Evolutionary conservation across 2,888 invertebrate species (phyloP), one percentile per base, ranked within the genome.

Genomic region (Dolichopus griseipennis): DNA sequence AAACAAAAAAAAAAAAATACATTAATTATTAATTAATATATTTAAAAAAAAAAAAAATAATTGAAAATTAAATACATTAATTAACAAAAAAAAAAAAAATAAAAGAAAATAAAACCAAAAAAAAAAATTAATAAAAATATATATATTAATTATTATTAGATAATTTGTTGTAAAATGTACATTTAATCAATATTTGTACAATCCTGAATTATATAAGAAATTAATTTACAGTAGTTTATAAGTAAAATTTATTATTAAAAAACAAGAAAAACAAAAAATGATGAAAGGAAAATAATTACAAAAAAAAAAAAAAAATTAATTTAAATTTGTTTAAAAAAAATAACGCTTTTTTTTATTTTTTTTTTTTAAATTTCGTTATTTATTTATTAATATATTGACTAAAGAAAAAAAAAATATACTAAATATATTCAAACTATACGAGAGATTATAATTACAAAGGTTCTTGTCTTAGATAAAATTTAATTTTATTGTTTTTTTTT

Each of bases 51-150:
- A 52, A 15, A 18, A 52, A 52, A 52, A 52, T 52, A 6, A 52
- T 52, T 18, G 9, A 52, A 52, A 52, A 18, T 2, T 15, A 15
- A 27, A 27, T 27, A 27, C 27, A 52, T 18, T 52, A 52, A n/a
- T n/a, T n/a, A n/a, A n/a, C n/a, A n/a, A n/a, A n/a, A n/a, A n/a
- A n/a, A 52, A 65, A 37, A n/a, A 61, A 70, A 66, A 43, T 18
- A 41, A 67, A 67, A 67, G 61, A 27, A 67, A 68, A 65, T 43
- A 68, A 64, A 12, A 37, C 12, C 4, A 12, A 37, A 37, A 37
- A 2, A 37, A 65, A 61, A 65, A 64, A 66, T 66, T 37, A 66
- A 41, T 66, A 65, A 62, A 69, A 41, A 41, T 69, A 68, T 61
- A 65, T 21, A 37, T 37, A 37, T 10, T 37, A 34, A 27, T 41